Evolutionary conservation across 2,113 vertebrate genomes (phyloP).

Genomic region (Plectropomus leopardus): DNA sequence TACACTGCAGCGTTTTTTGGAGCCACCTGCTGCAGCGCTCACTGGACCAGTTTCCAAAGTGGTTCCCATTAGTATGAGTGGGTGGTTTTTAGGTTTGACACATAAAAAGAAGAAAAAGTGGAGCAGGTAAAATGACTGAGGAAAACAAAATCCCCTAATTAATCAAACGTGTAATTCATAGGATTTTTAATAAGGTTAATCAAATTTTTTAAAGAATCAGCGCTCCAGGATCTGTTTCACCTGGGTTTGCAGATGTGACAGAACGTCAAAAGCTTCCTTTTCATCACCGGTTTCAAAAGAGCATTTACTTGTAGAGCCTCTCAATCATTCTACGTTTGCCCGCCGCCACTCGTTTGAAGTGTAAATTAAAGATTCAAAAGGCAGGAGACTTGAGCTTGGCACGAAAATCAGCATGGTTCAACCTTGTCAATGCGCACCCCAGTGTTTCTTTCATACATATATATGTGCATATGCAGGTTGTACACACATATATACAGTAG

Average conservation of each 20-base stretch:
- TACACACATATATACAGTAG: conserved; percentile 85
- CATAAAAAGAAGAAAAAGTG: conserved; percentile 14
- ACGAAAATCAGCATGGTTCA: conserved; percentile 93
- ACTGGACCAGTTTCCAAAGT: too few relatives aligned
- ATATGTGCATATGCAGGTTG: conserved; percentile 84
- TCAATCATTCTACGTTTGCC: conserved; percentile 74
- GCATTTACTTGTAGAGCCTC: conserved; percentile 59
- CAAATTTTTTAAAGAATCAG: background rate
- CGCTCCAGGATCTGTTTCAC: conserved; percentile 34
- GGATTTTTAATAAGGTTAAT: conserved; percentile 11
- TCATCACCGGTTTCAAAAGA: conserved; percentile 61
- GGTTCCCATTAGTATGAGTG: too few relatives aligned
- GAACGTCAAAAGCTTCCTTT: conserved; percentile 49
- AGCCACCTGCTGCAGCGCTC: too few relatives aligned
- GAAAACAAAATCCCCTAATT: conserved; percentile 31
- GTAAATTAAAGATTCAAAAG: conserved; percentile 64
- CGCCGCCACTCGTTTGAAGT: conserved; percentile 62
- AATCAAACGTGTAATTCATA: conserved; percentile 6
- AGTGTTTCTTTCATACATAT: conserved; percentile 85
- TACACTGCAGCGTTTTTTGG: too few relatives aligned
- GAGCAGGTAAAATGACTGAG: conserved; percentile 72
- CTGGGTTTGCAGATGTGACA: conserved; percentile 35
- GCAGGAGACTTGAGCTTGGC: conserved; percentile 51
- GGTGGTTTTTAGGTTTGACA: conserved; percentile 1
- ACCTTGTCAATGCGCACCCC: conserved; percentile 89